Evolutionary conservation across 2,888 invertebrate genomes (phyloP).

Genomic region (Corbicula japonica): DNA sequence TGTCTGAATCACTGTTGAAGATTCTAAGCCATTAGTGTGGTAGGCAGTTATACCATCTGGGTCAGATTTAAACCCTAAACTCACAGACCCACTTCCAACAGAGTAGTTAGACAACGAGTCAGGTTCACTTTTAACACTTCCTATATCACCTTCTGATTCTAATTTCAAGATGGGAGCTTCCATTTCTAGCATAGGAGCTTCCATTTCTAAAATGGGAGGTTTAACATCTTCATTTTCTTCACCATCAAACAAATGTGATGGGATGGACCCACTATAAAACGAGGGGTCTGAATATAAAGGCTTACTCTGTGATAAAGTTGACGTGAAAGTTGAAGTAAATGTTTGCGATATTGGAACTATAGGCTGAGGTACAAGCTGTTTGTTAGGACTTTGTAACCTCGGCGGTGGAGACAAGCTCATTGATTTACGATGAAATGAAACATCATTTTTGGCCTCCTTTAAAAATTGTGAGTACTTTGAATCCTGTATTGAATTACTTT

Average conservation of each 20-base stretch:
- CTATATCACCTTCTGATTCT: constrained; percentile 48
- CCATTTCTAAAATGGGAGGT: constrained; percentile 62
- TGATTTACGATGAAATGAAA: constrained; percentile 33
- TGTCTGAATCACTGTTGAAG: constrained; percentile 68
- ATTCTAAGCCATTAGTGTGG: constrained; percentile 53
- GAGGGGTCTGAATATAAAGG: constrained; percentile 35
- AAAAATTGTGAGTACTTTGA: constrained; percentile 27
- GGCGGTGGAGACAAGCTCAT: constrained; percentile 37
- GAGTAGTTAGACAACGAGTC: constrained; percentile 60
- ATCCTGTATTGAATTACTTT: no score
- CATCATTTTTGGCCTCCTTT: constrained; percentile 25
- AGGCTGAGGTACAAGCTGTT: constrained; percentile 77
- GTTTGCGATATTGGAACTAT: constrained; percentile 75
- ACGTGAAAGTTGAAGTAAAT: constrained; percentile 35
- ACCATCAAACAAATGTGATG: constrained; percentile 54
- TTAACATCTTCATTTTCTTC: constrained; percentile 61
- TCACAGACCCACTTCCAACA: constrained; percentile 40
- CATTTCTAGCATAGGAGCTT: constrained; percentile 63
- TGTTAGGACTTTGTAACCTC: constrained; percentile 42
- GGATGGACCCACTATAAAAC: constrained; percentile 53
- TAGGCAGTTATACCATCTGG: constrained; percentile 43
- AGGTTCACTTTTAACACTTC: constrained; percentile 61
- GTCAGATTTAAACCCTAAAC: constrained; percentile 28
- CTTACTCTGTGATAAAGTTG: constrained; percentile 25
- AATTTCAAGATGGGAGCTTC: constrained; percentile 64